Base-by-base conservation (phyloP, 2,888 invertebrate species). In the Macrophya alboannulata region DNA sequence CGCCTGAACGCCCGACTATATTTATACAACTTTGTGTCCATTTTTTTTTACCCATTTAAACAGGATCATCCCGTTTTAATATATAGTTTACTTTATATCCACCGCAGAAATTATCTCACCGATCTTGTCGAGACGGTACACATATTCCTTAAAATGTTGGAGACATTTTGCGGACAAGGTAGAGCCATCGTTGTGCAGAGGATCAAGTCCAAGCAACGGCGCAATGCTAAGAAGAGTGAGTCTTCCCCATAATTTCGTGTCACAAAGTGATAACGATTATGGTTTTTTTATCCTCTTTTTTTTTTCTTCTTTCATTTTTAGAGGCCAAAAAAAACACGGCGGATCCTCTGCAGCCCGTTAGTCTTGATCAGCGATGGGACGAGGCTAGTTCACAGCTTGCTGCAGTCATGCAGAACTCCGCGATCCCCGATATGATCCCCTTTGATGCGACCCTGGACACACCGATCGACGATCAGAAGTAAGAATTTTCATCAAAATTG, bases 61-160 rank as follows among this genome's bases (percentile, higher is more conserved):
- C 10, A 6, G n/a, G 21, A 12, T 65, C 31, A 65, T 31, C 21
- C 15, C 21, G 2, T 10, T 48, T 4, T 9, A 37, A 45, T 8
- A 9, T 43, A 12, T 3, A 31, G n/a, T 31, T 10, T 8, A 1
- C n/a, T 51, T 15, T 87, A 86, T 77, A 82, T 86, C 86, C 83
- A n/a, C 88, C 85, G 6, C 93, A 97, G 97, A 90, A 95, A 95
- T 1, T 99, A 97, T 93, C 94, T 99, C 88, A 96, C 96, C 88
- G 99, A 99, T 94, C 95, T 99, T 85, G 95, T 99, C 9, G 98
- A 98, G 94, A 97, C 98, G 0, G 97, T 97, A 68, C 98, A 99
- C 93, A 95, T 98, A 86, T 99, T 98, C 93, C 93, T 99, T 86
- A 98, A 98, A 95, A 97, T 99, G 96, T 94, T 99, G 91, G 98